Evolutionary conservation across 2,797 vertebrate genomes (phyloP), one percentile per base, ranked within the genome.

Genomic region (Chrosomus eos): DNA sequence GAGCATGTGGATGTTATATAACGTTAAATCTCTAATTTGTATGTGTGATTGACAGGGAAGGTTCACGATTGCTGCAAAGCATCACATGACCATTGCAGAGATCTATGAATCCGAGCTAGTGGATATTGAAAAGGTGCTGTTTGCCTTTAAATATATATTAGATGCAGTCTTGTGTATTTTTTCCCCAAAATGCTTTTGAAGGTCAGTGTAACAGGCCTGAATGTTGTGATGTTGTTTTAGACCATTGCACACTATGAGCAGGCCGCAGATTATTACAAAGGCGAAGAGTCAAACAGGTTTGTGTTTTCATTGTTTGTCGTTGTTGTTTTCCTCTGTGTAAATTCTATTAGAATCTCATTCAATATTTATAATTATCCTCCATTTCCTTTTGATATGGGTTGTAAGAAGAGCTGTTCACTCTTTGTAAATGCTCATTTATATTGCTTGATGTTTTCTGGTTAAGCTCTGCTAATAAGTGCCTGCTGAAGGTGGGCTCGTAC

Each of bases 401-500:
- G 48, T 53, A 53, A 62, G 38, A 78, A 23, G 45, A n/a, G 53
- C n/a, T 58, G 11, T 7, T 1, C 13, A 9, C 14, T 40, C 51
- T 16, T 9, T 28, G 14, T 71, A 31, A 80, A 68, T 18, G 38
- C 48, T 77, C 28, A 38, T 51, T n/a, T 48, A 21, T 48, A 8
- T 72, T 28, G 33, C 10, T 43, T 19, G 26, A 21, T 81, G 45
- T 77, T 1, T 72, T 23, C 76, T 77, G 28, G 48, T 89, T 88
- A 79, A 93, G 92, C 90, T 95, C 93, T 36, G 97, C 97, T 86
- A 98, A 98, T 93, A 98, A 98, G 92, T 98, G 97, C 92, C 94
- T 98, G 33, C 94, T 98, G 93, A 98, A 98, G 92, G 97, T 98
- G 14, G 97, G 97, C 1, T 95, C 97, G 6, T 98, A 98, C 10